Evolutionary conservation across 2,888 invertebrate species (phyloP), one percentile per base, ranked within the genome.

Genomic region (Sturmia bella): DNA sequence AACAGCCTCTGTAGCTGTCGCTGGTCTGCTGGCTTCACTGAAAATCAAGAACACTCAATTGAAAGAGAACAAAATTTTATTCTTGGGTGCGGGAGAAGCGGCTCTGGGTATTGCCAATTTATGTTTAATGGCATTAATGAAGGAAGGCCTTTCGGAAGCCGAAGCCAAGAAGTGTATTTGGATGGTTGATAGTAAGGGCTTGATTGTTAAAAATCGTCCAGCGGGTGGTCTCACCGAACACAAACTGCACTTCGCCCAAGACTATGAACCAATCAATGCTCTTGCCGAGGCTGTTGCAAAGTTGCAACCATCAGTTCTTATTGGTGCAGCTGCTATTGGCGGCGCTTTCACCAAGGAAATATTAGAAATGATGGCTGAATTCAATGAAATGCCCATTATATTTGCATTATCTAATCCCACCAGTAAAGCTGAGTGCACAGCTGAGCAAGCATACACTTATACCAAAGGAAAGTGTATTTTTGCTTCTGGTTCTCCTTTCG

Each of bases 401-500:
- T 99, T 99, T 91, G 99, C 99, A 12, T 93, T 99, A 57, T 99
- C 99, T 89, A 99, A 99, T 92, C 99, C 99, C 70, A 99, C 99
- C 70, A 94, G 94, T 91, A 98, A 98, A 92, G 98, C 99, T 0
- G 99, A 99, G 92, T 99, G 99, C 90, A 99, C 99, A n/a, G 99
- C 99, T n/a, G 97, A 98, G 90, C 94, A 97, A 87, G 99, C 99
- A 3, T 99, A 99, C 91, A 93, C 91, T 48, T 91, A 95, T 87
- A 98, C 99, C 0, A 94, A 97, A 95, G 99, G 99, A 45, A 94
- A 94, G 81, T 96, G 95, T 69, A 93, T 99, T 82, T 99, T 99
- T 92, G 98, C 99, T 24, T 98, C 97, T 80, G 99, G 99, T 21
- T 98, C 98, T 27, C 99, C 99, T 13, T 99, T 99, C 92, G 93